Conservation (phyloP, 2,888 invertebrate genomes). For the Bursaphelenchus okinawaensis region DNA sequence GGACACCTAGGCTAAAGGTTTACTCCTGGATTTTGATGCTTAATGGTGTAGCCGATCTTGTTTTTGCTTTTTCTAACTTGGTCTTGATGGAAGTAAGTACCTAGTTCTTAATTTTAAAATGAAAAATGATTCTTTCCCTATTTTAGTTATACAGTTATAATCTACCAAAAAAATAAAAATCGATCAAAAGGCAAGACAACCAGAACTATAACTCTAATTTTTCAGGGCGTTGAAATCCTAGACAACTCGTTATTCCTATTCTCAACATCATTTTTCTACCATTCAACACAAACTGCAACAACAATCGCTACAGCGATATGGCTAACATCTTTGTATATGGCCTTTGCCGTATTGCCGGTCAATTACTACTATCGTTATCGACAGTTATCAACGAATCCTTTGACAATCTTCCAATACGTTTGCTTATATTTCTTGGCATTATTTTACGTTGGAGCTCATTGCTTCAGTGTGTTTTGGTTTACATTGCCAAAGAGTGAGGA, state of each 20-base stretch:
- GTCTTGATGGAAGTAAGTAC: neutral
- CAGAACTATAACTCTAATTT: neutral
- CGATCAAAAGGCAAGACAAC: neutral
- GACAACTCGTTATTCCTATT: neutral
- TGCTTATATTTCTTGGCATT: neutral
- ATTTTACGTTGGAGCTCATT: neutral
- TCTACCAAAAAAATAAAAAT: too few species aligned
- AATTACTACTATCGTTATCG: neutral
- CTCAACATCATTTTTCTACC: neutral
- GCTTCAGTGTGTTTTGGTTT: neutral
- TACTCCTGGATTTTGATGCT: neutral
- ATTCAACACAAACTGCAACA: neutral
- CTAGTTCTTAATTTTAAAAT: neutral
- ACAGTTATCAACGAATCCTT: neutral
- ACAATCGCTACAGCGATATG: neutral
- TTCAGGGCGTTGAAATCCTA: neutral
- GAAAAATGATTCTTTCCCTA: neutral
- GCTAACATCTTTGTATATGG: neutral
- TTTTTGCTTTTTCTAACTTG: neutral
- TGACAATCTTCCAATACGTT: neutral
- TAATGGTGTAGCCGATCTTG: neutral
- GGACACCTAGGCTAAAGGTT: neutral
- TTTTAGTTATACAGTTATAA: too few species aligned
- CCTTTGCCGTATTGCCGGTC: neutral
- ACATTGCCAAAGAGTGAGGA: neutral